phyloP scores from a whole-genome alignment of 2,888 invertebrate species.

The Chrysolina oricalcia region DNA sequence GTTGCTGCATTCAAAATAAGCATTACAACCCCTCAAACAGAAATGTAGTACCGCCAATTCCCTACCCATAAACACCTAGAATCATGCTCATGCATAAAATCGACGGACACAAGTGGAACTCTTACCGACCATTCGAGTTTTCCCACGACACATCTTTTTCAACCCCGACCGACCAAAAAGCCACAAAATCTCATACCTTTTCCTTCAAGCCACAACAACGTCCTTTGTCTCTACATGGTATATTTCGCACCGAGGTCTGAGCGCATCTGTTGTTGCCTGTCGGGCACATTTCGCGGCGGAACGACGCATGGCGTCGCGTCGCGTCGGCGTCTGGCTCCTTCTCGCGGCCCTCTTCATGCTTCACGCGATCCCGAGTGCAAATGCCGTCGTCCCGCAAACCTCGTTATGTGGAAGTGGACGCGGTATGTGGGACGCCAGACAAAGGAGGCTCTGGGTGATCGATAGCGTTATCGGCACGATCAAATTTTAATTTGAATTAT shows the following conservation, averaged over 20 bases:
- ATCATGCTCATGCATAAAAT: background rate
- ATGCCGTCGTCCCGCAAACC: background rate
- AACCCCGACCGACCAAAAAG: background rate
- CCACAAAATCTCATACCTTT: constrained; percentile 29
- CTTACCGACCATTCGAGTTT: background rate
- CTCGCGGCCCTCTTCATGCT: constrained; percentile 3
- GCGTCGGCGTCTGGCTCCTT: constrained; percentile 36
- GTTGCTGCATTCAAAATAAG: background rate
- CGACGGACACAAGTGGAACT: background rate
- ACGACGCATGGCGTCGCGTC: constrained; percentile 2
- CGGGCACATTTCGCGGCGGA: constrained; percentile 35
- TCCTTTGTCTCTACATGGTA: constrained; percentile 37
- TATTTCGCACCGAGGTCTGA: constrained; percentile 16
- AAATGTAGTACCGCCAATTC: background rate
- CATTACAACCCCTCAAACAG: background rate
- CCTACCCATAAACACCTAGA: background rate
- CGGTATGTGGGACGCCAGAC: background rate
- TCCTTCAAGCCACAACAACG: constrained; percentile 24
- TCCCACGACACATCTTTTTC: background rate
- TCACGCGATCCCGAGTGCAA: constrained; percentile 7
- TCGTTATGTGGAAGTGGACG: background rate
- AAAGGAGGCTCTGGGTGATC: background rate
- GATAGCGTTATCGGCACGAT: constrained; percentile 4
- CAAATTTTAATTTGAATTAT: constrained; percentile 20
- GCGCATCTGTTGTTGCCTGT: constrained; percentile 33